Evolutionary conservation across 2,888 invertebrate genomes (phyloP), one percentile per base, ranked within the genome.

Genomic region (Electrophaes corylata): DNA sequence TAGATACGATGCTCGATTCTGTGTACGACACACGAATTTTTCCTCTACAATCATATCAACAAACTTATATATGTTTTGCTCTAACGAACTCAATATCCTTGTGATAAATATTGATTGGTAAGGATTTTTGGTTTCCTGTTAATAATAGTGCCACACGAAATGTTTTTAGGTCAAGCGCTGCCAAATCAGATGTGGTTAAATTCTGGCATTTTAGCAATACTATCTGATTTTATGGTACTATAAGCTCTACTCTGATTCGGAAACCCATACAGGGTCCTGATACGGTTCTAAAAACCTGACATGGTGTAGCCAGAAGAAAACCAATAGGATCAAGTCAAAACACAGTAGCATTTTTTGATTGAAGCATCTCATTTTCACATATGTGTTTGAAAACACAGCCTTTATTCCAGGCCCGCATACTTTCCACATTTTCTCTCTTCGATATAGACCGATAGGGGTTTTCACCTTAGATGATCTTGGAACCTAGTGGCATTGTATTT

Each of bases 1-100:
- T 69, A 71, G 16, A 71, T 62, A 48, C 53, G 52, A 46, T 60
- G 57, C 50, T 68, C 62, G 57, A 66, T 70, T 65, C 60, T 58
- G 57, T 64, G 62, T 59, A 65, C 64, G 23, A 6, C 52, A 31
- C 31, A 49, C 12, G 12, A 58, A 52, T 59, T 69, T 63, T 65
- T 64, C 53, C 54, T 59, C 62, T 60, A 57, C 48, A 37, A 45
- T 54, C 60, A 46, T 53, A 51, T 49, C 14, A 29, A 47, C n/a
- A 16, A 37, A 37, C 6, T 33, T 40, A 16, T 40, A 23, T 26
- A 26, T 14, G 50, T 33, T 55, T 29, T 48, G 35, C 23, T 47
- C 5, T 55, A 54, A 48, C 12, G n/a, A 26, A 18, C n/a, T 19
- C 35, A 35, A 33, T 54, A 41, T 54, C 8, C 11, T 33, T 16